Evolutionary conservation across 1,140 invertebrate genomes (phyloP).

Genomic region (Pinna nobilis): DNA sequence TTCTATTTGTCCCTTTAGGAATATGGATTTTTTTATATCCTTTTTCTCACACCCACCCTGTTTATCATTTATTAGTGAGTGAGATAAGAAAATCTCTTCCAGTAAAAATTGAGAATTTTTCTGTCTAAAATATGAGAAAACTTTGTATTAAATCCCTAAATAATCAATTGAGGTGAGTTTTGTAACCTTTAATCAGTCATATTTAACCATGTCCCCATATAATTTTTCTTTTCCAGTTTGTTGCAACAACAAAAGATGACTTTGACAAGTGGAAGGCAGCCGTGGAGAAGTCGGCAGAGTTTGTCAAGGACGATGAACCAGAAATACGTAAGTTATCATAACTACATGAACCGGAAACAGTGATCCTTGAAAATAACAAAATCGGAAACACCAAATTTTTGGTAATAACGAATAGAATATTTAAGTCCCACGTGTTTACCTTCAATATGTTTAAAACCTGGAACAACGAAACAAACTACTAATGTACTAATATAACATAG

Average conservation of each 20-base stretch:
- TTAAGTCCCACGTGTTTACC: background rate
- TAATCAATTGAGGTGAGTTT: background rate
- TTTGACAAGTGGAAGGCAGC: slow-evolving; percentile 51
- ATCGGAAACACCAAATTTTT: background rate
- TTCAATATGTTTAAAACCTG: background rate
- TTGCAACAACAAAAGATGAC: slow-evolving; percentile 52
- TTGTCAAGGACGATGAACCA: background rate
- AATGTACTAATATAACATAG: too few species aligned
- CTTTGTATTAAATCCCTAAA: background rate
- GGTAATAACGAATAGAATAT: too few species aligned
- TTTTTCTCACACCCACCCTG: too few species aligned
- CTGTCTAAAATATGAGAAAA: background rate
- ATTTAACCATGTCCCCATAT: background rate
- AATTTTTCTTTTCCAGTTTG: slow-evolving; percentile 48
- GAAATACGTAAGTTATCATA: background rate
- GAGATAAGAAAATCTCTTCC: too few species aligned
- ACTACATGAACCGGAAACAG: background rate
- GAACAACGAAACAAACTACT: background rate
- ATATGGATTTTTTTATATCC: background rate
- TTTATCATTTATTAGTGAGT: too few species aligned
- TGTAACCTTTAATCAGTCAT: background rate
- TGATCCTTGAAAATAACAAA: background rate
- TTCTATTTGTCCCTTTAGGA: too few species aligned
- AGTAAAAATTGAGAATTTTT: background rate
- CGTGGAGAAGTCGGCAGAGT: slow-evolving; percentile 10